A percentile compares a stretch with the other conserved stretches of the same genome.
Evolutionary conservation across 2,888 invertebrate species (phyloP).

Genomic region (Pyrochroa serraticornis): DNA sequence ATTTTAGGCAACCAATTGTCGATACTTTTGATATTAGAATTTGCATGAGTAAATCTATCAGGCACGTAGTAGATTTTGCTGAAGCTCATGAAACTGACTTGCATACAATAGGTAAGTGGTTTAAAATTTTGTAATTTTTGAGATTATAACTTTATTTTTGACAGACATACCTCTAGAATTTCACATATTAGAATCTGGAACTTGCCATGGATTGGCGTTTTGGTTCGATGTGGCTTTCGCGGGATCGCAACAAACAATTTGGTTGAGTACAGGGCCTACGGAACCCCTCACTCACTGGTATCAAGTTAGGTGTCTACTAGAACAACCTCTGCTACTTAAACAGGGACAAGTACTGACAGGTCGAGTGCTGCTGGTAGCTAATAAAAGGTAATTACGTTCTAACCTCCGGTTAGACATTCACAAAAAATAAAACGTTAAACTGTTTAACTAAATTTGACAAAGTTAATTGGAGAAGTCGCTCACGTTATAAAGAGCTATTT

Average conservation of each 20-base stretch:
- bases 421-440: too few species aligned
- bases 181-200: conserved; percentile 88
- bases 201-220: conserved; percentile 96
- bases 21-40: conserved; percentile 98
- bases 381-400: conserved; percentile 73
- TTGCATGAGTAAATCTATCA: conserved; percentile 91
- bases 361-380: conserved; percentile 85
- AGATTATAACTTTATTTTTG: neutral
- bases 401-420: neutral
- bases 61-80: conserved; percentile 93
- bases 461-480: too few species aligned
- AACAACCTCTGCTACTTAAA: conserved; percentile 92
- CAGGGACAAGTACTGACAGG: conserved; percentile 92
- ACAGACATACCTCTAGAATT: conserved; percentile 91
- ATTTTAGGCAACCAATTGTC: conserved; percentile 97
- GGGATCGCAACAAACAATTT: conserved; percentile 87
- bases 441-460: too few species aligned
- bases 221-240: conserved; percentile 99
- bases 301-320: conserved; percentile 94
- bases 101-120: conserved; percentile 75
- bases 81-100: conserved; percentile 92
- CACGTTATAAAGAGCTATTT: too few species aligned
- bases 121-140: neutral
- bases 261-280: conserved; percentile 97
- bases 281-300: conserved; percentile 99